Percentiles rank a stretch among this genome's conserved stretches.
phyloP scores from a whole-genome alignment of 2,888 invertebrate genomes.

The Priocnemis perturbator region DNA sequence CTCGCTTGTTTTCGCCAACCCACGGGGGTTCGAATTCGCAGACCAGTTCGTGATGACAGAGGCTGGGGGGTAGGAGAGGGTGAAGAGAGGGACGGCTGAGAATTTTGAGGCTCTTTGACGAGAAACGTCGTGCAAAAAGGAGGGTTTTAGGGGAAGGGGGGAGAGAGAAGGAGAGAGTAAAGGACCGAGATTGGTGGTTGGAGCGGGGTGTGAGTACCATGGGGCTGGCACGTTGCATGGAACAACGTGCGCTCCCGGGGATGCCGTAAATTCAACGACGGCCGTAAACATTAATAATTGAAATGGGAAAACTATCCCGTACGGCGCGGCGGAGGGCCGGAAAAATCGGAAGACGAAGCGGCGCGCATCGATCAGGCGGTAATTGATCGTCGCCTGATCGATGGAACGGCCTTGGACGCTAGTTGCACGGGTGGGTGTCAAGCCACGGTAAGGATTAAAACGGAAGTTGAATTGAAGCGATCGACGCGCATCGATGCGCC shows the following conservation, averaged over 20 bases:
- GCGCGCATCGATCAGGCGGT: not conserved
- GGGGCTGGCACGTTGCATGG: too few species aligned
- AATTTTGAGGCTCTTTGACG: slow-evolving; percentile 29
- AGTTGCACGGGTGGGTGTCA: not conserved
- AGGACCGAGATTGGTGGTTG: slow-evolving; percentile 3
- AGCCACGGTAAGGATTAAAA: too few species aligned
- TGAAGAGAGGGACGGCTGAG: slow-evolving; percentile 19
- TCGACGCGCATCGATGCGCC: too few species aligned
- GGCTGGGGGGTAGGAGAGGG: slow-evolving; percentile 3
- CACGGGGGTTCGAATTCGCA: not conserved
- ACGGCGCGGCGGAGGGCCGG: not conserved
- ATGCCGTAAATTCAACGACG: slow-evolving; percentile 28
- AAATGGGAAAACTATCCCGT: slow-evolving; percentile 30
- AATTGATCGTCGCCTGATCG: slow-evolving; percentile 3
- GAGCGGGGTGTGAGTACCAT: not conserved
- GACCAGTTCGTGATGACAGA: not conserved
- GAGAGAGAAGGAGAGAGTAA: not conserved
- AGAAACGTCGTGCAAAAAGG: slow-evolving; percentile 20
- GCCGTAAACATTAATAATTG: slow-evolving; percentile 41
- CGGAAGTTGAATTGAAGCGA: too few species aligned
- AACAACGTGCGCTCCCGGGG: slow-evolving; percentile 1
- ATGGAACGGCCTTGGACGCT: not conserved
- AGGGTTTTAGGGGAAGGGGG: not conserved
- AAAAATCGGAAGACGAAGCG: slow-evolving; percentile 12
- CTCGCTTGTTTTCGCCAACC: slow-evolving; percentile 15